Evolutionary conservation across 1,140 invertebrate genomes (phyloP).

Genomic region (Diabrotica virgifera): DNA sequence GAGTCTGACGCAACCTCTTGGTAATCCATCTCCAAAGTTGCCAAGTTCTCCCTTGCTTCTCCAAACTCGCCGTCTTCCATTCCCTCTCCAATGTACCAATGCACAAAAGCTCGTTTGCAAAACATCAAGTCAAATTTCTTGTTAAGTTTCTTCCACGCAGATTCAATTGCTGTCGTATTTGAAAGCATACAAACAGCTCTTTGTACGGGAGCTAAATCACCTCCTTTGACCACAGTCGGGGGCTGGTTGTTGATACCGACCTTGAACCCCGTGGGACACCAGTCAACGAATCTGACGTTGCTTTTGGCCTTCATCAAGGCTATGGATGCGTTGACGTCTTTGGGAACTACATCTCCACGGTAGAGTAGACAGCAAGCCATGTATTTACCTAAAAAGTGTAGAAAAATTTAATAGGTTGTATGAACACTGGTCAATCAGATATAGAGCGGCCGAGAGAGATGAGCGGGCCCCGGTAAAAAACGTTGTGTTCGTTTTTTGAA

Average conservation of each 20-base stretch:
- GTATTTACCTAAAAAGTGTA: constrained; percentile 68
- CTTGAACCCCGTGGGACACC: constrained; percentile 81
- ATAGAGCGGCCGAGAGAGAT: too few relatives aligned
- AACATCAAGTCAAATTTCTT: constrained; percentile 83
- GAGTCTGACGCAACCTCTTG: constrained; percentile 51
- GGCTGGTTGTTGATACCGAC: constrained; percentile 78
- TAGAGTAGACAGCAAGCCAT: constrained; percentile 81
- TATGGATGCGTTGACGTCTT: constrained; percentile 74
- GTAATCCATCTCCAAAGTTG: constrained; percentile 71
- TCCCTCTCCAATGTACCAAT: constrained; percentile 80
- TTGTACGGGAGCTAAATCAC: constrained; percentile 78
- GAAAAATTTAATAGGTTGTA: too few relatives aligned
- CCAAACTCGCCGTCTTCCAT: constrained; percentile 83
- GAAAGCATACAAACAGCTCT: constrained; percentile 82
- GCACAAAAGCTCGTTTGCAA: constrained; percentile 70
- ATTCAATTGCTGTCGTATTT: constrained; percentile 81
- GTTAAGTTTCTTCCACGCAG: constrained; percentile 68
- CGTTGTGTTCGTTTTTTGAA: too few relatives aligned
- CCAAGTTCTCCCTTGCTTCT: constrained; percentile 79
- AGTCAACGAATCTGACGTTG: constrained; percentile 81
- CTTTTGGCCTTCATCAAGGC: constrained; percentile 78
- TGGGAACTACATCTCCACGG: constrained; percentile 57
- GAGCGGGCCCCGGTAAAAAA: too few relatives aligned
- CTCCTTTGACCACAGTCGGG: constrained; percentile 74
- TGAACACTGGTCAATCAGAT: too few relatives aligned